phyloP scores from a whole-genome alignment of 2,113 vertebrate species.

The Etheostoma spectabile region DNA sequence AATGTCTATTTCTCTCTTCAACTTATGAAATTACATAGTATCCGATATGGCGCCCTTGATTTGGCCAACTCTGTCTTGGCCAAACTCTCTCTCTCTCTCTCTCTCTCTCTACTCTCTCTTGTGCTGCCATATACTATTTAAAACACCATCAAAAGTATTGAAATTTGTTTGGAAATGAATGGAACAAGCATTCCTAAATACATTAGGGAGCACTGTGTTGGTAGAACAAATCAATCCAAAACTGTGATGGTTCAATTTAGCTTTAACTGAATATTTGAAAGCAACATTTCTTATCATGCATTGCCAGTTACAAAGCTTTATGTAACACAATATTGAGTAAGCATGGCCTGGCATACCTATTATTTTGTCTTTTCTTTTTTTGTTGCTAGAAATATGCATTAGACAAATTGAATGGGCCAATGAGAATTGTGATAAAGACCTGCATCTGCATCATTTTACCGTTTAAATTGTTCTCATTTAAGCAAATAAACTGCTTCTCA shows the following conservation, averaged over 20 bases:
- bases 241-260: neutral
- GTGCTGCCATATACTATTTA: no score
- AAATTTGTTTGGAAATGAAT: neutral
- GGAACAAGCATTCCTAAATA: neutral
- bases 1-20: no score
- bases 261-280: conserved; percentile 1
- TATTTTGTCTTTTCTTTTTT: conserved; percentile 15
- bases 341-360: neutral
- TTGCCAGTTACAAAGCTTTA: conserved; percentile 11
- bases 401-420: neutral
- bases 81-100: no score
- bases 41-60: no score
- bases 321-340: conserved; percentile 1
- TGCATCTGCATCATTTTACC: neutral
- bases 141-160: neutral
- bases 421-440: neutral
- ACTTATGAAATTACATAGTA: no score
- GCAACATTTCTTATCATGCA: conserved; percentile 2
- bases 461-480: conserved; percentile 12
- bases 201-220: neutral
- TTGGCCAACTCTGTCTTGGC: no score
- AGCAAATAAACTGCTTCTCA: neutral
- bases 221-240: neutral
- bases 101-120: no score
- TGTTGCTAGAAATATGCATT: neutral